These are phyloP conservation scores for Danionella dracula DNA, from an alignment of 2,797 vertebrate genomes.

Conservation along the genomic window DNA sequence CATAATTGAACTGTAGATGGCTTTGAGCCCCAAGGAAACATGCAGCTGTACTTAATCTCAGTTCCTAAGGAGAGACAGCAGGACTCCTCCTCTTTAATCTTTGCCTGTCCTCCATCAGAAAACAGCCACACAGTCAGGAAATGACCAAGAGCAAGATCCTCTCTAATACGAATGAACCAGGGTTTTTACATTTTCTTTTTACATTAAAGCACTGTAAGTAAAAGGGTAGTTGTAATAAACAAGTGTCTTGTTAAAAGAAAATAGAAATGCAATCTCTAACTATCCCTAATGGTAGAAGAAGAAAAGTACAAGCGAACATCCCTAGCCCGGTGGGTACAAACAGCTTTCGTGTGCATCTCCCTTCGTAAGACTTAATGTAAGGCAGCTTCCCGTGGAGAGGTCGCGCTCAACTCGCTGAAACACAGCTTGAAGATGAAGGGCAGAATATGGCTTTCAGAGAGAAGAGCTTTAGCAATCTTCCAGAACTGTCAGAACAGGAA, in stretches of 20 bases:
- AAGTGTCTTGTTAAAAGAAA: too few species aligned
- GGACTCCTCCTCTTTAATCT: slow-evolving; percentile 41
- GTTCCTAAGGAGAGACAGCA: slow-evolving; percentile 52
- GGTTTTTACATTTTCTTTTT: too few species aligned
- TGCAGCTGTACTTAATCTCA: slow-evolving; percentile 56
- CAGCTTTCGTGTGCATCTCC: slow-evolving; percentile 21
- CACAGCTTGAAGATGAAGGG: slow-evolving; percentile 56
- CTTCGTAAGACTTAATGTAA: background rate
- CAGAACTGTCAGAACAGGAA: slow-evolving; percentile 26
- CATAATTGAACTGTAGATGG: slow-evolving; percentile 54
- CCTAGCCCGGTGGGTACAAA: slow-evolving; percentile 34
- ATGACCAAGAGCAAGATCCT: background rate
- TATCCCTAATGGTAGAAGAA: too few species aligned
- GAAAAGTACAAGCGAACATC: slow-evolving; percentile 6
- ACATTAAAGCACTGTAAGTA: too few species aligned
- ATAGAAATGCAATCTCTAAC: too few species aligned
- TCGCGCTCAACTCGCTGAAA: slow-evolving; percentile 6
- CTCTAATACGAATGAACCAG: too few species aligned
- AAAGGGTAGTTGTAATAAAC: too few species aligned
- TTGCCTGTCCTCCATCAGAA: background rate
- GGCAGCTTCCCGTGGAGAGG: background rate
- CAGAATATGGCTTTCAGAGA: slow-evolving; percentile 33
- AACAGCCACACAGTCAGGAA: background rate
- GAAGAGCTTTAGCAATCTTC: background rate
- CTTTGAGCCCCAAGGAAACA: slow-evolving; percentile 47